Evolutionary conservation across 2,888 invertebrate species (phyloP).

Genomic region (Tetramorium bicarinatum): DNA sequence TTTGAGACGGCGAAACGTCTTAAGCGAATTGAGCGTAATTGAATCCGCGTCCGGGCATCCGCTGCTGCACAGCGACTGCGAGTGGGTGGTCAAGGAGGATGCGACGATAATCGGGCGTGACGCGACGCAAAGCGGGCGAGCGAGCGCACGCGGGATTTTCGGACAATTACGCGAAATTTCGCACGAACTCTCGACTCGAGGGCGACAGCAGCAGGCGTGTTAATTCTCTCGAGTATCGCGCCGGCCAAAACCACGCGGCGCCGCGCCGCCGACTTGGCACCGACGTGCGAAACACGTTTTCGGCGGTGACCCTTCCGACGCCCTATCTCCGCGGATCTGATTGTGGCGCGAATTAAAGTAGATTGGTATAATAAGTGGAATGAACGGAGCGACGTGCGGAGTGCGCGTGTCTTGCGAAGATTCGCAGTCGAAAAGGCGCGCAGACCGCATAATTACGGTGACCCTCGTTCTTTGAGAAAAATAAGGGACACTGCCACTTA

Average conservation of each 20-base stretch:
- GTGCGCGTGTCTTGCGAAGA: neutral
- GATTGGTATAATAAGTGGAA: constrained; percentile 13
- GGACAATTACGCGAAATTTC: constrained; percentile 10
- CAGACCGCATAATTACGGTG: neutral
- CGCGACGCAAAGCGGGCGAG: neutral
- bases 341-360: constrained; percentile 14
- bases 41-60: constrained; percentile 41
- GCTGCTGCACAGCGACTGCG: constrained; percentile 6
- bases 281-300: neutral
- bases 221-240: neutral
- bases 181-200: neutral
- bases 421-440: constrained; percentile 1
- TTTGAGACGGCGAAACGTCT: constrained; percentile 19
- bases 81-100: constrained; percentile 44
- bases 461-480: too few relatives aligned
- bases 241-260: neutral
- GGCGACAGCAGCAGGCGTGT: neutral
- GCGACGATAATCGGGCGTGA: constrained; percentile 24
- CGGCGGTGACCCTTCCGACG: neutral
- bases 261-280: neutral
- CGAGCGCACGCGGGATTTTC: neutral
- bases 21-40: constrained; percentile 44
- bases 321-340: constrained; percentile 15
- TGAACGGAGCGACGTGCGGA: neutral
- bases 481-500: too few relatives aligned